phyloP scores from a whole-genome alignment of 2,113 vertebrate species.

The Rallus limicola region DNA sequence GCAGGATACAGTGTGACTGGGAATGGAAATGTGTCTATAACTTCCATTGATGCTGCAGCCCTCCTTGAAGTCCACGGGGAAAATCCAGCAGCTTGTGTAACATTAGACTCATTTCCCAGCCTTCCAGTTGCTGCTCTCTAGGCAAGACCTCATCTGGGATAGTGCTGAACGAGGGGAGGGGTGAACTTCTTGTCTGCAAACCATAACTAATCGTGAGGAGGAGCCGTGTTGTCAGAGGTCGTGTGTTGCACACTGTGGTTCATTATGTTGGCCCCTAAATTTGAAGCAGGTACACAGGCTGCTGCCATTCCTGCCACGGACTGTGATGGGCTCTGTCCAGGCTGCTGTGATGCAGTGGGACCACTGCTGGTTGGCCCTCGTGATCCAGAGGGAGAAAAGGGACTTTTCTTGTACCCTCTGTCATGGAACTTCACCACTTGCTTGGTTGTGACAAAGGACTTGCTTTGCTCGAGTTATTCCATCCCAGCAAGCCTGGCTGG shows the following conservation, averaged over 20 bases:
- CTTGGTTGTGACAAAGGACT: not conserved
- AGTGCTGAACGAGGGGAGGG: not conserved
- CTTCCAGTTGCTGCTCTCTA: not conserved
- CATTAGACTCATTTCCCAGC: not conserved
- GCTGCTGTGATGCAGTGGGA: not conserved
- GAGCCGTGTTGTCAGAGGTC: not conserved
- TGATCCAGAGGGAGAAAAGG: not conserved
- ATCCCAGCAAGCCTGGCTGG: not conserved
- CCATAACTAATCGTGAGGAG: not conserved
- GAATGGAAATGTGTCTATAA: not conserved
- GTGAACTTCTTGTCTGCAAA: not conserved
- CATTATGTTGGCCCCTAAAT: fast-evolving
- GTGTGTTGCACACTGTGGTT: not conserved
- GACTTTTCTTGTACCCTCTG: not conserved
- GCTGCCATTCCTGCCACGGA: not conserved
- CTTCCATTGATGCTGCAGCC: not conserved
- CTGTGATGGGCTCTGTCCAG: not conserved
- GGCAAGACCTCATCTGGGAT: not conserved
- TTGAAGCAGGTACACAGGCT: not conserved
- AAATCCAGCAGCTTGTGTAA: not conserved
- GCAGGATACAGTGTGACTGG: not conserved
- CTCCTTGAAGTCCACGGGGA: not conserved
- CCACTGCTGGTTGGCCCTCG: not conserved
- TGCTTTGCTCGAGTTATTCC: not conserved
- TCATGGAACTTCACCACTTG: not conserved